Conservation (phyloP, 2,888 invertebrate genomes). For the Ditula angustiorana region DNA sequence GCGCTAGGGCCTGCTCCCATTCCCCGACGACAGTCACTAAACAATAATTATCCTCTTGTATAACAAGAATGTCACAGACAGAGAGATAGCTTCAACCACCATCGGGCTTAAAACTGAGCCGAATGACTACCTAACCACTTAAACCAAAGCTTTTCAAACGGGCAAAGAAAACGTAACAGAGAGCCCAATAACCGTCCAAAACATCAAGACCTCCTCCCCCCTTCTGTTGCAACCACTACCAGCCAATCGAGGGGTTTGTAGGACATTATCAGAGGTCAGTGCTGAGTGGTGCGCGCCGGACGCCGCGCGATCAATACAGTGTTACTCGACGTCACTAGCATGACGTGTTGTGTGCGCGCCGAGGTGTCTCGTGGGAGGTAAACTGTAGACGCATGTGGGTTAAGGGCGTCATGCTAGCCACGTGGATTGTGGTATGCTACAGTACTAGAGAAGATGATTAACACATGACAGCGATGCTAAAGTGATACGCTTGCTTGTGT, state of each 20-base stretch:
- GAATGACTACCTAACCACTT: neutral
- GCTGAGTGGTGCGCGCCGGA: neutral
- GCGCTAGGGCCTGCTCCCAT: too few relatives aligned
- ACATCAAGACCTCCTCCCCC: neutral
- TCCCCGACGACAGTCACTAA: too few relatives aligned
- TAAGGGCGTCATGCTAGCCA: neutral
- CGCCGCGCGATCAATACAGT: neutral
- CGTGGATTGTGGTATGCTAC: neutral
- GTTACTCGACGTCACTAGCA: neutral
- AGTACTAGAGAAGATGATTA: neutral
- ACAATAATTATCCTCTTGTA: too few relatives aligned
- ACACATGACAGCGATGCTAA: too few relatives aligned
- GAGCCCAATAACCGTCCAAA: neutral
- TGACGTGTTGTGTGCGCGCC: neutral
- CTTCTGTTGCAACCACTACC: neutral
- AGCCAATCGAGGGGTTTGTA: neutral
- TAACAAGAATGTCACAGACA: neutral
- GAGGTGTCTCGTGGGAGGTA: neutral
- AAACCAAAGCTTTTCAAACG: constrained; percentile 1
- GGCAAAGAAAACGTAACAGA: neutral
- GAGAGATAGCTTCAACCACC: neutral
- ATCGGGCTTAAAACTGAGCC: neutral
- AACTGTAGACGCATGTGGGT: neutral
- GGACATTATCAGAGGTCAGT: neutral
- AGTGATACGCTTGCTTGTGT: too few relatives aligned